Evolutionary conservation across 2,113 vertebrate genomes (phyloP).

Genomic region (Motacilla alba): DNA sequence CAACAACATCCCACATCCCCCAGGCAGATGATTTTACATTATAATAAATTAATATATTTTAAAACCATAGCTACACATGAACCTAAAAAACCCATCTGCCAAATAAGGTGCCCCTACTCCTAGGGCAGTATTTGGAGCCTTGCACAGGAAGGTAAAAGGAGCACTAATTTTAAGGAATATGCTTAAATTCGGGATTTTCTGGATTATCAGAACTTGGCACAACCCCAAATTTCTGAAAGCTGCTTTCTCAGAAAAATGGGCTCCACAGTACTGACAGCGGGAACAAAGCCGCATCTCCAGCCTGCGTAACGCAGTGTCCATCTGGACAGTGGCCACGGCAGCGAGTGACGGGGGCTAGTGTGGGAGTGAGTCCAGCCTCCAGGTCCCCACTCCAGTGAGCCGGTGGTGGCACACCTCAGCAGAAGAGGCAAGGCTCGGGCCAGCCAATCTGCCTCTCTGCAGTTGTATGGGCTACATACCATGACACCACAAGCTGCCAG

Average conservation of each 20-base stretch:
- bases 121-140: background rate
- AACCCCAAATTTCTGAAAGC: constrained; percentile 31
- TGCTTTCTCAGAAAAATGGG: constrained; percentile 46
- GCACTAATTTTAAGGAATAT: background rate
- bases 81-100: background rate
- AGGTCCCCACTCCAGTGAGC: background rate
- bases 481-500: constrained; percentile 34
- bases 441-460: constrained; percentile 25
- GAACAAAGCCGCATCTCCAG: constrained; percentile 43
- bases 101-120: background rate
- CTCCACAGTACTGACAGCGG: background rate
- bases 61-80: background rate
- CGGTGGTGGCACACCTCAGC: background rate
- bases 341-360: rapidly evolving
- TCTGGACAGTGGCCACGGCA: background rate
- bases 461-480: constrained; percentile 17
- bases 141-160: background rate
- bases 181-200: constrained; percentile 31
- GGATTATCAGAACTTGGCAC: constrained; percentile 40
- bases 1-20: constrained; percentile 53
- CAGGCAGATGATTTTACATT: constrained; percentile 49
- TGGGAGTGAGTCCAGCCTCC: background rate
- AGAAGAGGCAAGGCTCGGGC: background rate
- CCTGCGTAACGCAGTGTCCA: background rate
- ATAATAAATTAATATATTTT: constrained; percentile 46